Base-by-base conservation (phyloP, 2,888 invertebrate genomes). In the Thymelicus sylvestris region DNA sequence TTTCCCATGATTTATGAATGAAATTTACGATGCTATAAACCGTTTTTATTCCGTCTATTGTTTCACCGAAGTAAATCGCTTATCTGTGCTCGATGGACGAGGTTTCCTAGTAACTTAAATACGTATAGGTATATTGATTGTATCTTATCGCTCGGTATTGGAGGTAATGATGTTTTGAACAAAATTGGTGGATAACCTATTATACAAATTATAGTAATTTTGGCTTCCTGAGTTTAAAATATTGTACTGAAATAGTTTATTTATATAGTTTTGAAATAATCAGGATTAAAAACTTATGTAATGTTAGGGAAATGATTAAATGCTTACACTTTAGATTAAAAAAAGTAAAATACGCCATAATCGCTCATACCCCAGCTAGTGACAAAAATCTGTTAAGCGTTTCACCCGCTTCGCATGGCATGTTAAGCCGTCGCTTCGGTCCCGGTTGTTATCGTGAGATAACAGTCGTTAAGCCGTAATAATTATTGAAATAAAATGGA, bases 141-240 rank as follows among this genome's bases (percentile, higher is more conserved):
- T 66, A 66, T 66, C 65, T 48, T 41, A 55, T 66, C 64, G 50
- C 50, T n/a, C n/a, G 50, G 64, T 64, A 50, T 44, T 66, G 55
- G 38, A 66, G 13, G 6, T 66, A 55, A 66, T 55, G 13, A 41
- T 44, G 41, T 13, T 66, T 66, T 66, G 44, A 19, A 66, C 44
- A 55, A 41, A 55, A 66, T n/a, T 52, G 15, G 7, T 8, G 7
- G 50, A 52, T 52, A 19, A 6, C 5, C 31, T 31, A 31, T 50
- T 5, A n/a, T 15, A 6, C 8, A 50, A 50, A 52, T 52, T 1
- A 52, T 52, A 7, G 7, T 52, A 52, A 52, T 52, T 52, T 19
- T 15, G 7, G 6, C 12, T 15, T 8, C 2, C 19, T 52, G 48
- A 6, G 48, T 50, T n/a, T n/a, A 52, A 12, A 65, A 41, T 41